These are phyloP conservation scores for Gulo gulo DNA, from an alignment of 2,113 vertebrate genomes.

Conservation along the genomic window DNA sequence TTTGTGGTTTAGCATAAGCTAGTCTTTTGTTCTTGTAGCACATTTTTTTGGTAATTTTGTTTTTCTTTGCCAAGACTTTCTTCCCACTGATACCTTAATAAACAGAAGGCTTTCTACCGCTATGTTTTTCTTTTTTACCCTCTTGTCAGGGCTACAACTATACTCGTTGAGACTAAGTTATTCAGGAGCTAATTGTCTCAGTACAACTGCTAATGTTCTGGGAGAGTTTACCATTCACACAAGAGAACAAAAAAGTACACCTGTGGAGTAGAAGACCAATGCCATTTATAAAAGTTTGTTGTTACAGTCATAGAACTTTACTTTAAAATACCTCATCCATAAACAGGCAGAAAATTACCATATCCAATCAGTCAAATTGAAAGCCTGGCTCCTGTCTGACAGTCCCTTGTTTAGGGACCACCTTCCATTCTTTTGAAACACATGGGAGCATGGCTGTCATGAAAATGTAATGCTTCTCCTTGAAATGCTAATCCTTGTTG, in stretches of 20 bases:
- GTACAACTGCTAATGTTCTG: not conserved
- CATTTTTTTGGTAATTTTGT: not conserved
- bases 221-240: not conserved
- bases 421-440: conserved; percentile 48
- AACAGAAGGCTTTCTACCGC: not conserved
- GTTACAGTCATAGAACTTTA: not conserved
- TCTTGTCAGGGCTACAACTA: not conserved
- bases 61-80: not conserved
- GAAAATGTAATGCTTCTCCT: conserved; percentile 55
- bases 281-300: not conserved
- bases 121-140: not conserved
- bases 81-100: not conserved
- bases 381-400: conserved; percentile 23
- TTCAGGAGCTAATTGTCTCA: not conserved
- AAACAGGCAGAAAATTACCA: conserved; percentile 46
- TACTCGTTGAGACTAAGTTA: not conserved
- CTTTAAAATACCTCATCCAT: conserved; percentile 41
- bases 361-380: conserved; percentile 41
- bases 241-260: not conserved
- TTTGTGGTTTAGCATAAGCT: not conserved
- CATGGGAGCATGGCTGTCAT: conserved; percentile 17
- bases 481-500: conserved; percentile 51
- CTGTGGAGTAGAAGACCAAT: not conserved
- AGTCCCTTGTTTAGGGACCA: conserved; percentile 17
- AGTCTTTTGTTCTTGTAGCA: not conserved